Conservation (phyloP, 2,888 invertebrate species). For the Lymantria monacha region DNA sequence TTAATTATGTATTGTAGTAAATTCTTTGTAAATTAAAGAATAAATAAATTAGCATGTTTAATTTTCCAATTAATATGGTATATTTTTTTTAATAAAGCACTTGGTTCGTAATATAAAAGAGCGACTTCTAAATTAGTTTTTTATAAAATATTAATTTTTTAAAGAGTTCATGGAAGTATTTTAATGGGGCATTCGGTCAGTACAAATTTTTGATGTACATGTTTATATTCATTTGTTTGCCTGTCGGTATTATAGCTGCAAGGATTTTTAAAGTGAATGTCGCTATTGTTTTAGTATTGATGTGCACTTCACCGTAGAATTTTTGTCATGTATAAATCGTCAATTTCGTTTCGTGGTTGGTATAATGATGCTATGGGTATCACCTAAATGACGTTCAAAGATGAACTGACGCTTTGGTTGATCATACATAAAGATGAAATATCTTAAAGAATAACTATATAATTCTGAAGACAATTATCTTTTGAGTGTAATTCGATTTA, state of each 20-base stretch:
- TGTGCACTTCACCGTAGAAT: slow-evolving; percentile 48
- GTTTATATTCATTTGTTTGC: slow-evolving; percentile 32
- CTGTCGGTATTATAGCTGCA: slow-evolving; percentile 48
- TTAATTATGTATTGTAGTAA: slow-evolving; percentile 1
- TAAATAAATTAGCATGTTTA: slow-evolving; percentile 36
- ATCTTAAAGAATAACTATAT: background rate
- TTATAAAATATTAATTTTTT: background rate
- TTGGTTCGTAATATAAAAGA: slow-evolving; percentile 2
- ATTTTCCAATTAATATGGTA: slow-evolving; percentile 40
- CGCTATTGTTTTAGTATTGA: slow-evolving; percentile 42
- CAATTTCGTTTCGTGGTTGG: background rate
- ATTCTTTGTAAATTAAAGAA: slow-evolving; percentile 9
- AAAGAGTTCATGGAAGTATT: background rate
- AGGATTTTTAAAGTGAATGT: slow-evolving; percentile 52
- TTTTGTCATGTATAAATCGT: slow-evolving; percentile 46
- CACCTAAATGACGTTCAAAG: no score
- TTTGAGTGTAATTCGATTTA: slow-evolving; percentile 9
- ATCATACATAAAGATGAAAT: no score
- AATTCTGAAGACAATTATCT: background rate
- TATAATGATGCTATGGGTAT: background rate
- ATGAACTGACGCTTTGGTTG: no score
- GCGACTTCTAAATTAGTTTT: no score
- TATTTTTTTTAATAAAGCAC: slow-evolving; percentile 17
- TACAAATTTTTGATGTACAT: slow-evolving; percentile 25
- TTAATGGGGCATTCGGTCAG: slow-evolving; percentile 51